A percentile compares a stretch with the other conserved stretches of the same genome.
Conservation (phyloP, 2,113 vertebrate genomes). For the Polyodon spathula region DNA sequence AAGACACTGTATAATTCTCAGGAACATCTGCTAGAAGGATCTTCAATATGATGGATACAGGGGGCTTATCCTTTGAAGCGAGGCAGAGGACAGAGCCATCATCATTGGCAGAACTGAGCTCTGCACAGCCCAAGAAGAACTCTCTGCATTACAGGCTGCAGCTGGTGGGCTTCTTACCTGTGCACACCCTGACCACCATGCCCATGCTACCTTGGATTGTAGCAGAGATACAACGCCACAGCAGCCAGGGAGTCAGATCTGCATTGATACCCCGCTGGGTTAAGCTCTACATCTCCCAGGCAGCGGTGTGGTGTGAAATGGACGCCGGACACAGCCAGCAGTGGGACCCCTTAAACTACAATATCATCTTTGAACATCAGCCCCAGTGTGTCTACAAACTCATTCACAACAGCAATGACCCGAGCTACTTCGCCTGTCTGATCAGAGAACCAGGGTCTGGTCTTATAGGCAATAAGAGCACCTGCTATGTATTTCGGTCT, state of each 20-base stretch:
- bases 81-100: too few relatives aligned
- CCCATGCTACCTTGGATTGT: slow-evolving; percentile 92
- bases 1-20: neutral
- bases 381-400: slow-evolving; percentile 78
- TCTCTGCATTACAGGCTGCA: slow-evolving; percentile 60
- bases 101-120: too few relatives aligned
- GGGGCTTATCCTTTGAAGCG: neutral
- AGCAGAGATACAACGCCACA: slow-evolving; percentile 68
- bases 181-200: slow-evolving; percentile 82
- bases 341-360: slow-evolving; percentile 77
- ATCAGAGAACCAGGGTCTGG: slow-evolving; percentile 47
- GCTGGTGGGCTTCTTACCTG: slow-evolving; percentile 67
- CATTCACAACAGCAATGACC: slow-evolving; percentile 86
- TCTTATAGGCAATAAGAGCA: slow-evolving; percentile 36
- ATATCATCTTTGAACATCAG: slow-evolving; percentile 71
- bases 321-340: slow-evolving; percentile 48
- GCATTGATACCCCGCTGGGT: slow-evolving; percentile 31
- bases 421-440: slow-evolving; percentile 81
- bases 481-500: slow-evolving; percentile 84
- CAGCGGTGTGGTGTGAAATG: slow-evolving; percentile 58
- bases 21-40: neutral
- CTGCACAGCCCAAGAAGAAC: too few relatives aligned
- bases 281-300: slow-evolving; percentile 62
- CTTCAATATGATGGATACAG: neutral
- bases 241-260: slow-evolving; percentile 31